Conservation (phyloP, 2,888 invertebrate genomes). For the Julus scandinavius region DNA sequence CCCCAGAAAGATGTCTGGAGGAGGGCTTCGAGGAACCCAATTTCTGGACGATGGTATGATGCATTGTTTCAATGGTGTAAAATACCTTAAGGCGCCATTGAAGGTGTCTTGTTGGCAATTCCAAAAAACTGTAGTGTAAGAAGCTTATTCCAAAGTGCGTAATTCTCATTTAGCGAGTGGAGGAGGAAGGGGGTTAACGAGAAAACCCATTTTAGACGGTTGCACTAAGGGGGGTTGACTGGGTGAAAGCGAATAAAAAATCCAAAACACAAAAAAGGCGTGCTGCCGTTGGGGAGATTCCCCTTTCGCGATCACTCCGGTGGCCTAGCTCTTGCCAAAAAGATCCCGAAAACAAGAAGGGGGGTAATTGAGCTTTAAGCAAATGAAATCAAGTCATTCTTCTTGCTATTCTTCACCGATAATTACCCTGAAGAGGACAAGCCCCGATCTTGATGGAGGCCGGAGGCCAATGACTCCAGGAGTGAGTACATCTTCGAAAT, state of each 20-base stretch:
- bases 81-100: not conserved
- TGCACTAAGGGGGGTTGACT: not conserved
- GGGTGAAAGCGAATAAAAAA: not conserved
- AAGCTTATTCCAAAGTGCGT: not conserved
- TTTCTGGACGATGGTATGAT: not conserved
- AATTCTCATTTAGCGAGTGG: not conserved
- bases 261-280: conserved; percentile 13
- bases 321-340: conserved; percentile 20
- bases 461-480: conserved; percentile 9
- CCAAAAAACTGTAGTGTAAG: not conserved
- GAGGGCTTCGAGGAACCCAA: not conserved
- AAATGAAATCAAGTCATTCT: conserved; percentile 21
- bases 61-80: no score
- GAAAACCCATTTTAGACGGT: not conserved
- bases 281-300: not conserved
- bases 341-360: not conserved
- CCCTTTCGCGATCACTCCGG: not conserved
- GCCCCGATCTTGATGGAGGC: not conserved
- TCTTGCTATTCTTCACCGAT: not conserved
- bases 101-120: not conserved
- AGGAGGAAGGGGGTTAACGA: not conserved
- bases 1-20: not conserved
- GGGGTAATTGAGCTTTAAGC: not conserved
- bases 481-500: conserved; percentile 1
- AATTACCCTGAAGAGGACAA: conserved; percentile 35